These are phyloP conservation scores for Galerucella nymphaeae DNA, from an alignment of 2,888 invertebrate genomes.

Conservation along the genomic window DNA sequence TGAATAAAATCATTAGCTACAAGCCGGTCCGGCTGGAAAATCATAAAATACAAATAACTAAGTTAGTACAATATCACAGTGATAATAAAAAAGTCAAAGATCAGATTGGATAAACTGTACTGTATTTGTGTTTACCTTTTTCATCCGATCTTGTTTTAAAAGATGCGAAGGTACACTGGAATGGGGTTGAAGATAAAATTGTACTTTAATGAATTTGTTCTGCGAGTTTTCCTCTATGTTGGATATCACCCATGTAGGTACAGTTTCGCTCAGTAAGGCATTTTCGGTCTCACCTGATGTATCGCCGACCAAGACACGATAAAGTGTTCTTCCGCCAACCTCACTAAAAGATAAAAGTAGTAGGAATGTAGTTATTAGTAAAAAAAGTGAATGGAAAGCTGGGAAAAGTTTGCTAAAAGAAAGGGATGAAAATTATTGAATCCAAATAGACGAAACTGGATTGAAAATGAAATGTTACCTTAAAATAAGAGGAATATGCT, in stretches of 20 bases:
- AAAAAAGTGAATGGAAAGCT: background rate
- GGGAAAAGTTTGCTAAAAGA: no score
- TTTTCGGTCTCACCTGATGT: slow-evolving; percentile 96
- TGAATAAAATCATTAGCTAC: slow-evolving; percentile 99
- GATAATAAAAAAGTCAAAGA: no score
- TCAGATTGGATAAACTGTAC: no score
- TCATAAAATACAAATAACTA: background rate
- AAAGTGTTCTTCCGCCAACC: slow-evolving; percentile 93
- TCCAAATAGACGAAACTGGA: no score
- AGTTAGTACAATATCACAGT: no score
- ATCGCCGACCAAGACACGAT: slow-evolving; percentile 88
- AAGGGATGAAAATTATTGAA: no score
- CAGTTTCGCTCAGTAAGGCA: slow-evolving; percentile 89
- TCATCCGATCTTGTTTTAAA: slow-evolving; percentile 76
- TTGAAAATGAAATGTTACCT: slow-evolving; percentile 19
- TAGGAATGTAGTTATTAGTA: background rate
- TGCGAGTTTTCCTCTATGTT: slow-evolving; percentile 93
- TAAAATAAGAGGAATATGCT: slow-evolving; percentile 96
- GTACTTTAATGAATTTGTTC: slow-evolving; percentile 96
- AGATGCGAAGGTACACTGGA: slow-evolving; percentile 75
- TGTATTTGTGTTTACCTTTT: slow-evolving; percentile 73
- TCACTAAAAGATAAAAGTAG: slow-evolving; percentile 73
- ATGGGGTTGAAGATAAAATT: slow-evolving; percentile 97
- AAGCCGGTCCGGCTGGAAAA: slow-evolving; percentile 83
- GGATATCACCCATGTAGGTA: slow-evolving; percentile 95